These are phyloP conservation scores for Chaenogobius annularis DNA, from an alignment of 2,113 vertebrate genomes.

Conservation along the genomic window DNA sequence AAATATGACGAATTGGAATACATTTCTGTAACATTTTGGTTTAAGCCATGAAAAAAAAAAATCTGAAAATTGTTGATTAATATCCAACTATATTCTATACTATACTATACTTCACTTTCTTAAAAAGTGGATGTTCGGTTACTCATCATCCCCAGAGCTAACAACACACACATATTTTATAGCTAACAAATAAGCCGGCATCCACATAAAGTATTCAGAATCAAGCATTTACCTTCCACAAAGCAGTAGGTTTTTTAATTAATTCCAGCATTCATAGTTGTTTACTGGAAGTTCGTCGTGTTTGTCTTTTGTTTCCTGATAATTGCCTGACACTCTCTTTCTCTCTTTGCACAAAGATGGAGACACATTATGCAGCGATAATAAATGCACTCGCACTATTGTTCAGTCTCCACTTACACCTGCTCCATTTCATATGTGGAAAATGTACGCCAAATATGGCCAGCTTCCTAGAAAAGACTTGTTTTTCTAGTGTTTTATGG, in stretches of 20 bases:
- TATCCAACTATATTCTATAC: no score
- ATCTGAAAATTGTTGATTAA: no score
- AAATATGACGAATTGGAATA: no score
- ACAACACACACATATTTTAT: no score
- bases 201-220: neutral
- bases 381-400: conserved; percentile 38
- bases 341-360: conserved; percentile 24
- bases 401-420: neutral
- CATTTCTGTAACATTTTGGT: no score
- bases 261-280: neutral
- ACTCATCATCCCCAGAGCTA: no score
- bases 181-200: neutral
- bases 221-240: neutral
- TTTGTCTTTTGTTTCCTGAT: conserved; percentile 17
- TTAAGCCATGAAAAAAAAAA: no score
- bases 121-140: no score
- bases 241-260: neutral
- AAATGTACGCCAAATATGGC: no score
- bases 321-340: conserved; percentile 16
- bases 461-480: no score
- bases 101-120: no score
- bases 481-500: neutral
- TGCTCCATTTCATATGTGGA: neutral
- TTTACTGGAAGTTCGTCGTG: neutral
- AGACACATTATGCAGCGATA: conserved; percentile 60